Base-by-base conservation (phyloP, 1,140 invertebrate genomes). In the Octopus sinensis region DNA sequence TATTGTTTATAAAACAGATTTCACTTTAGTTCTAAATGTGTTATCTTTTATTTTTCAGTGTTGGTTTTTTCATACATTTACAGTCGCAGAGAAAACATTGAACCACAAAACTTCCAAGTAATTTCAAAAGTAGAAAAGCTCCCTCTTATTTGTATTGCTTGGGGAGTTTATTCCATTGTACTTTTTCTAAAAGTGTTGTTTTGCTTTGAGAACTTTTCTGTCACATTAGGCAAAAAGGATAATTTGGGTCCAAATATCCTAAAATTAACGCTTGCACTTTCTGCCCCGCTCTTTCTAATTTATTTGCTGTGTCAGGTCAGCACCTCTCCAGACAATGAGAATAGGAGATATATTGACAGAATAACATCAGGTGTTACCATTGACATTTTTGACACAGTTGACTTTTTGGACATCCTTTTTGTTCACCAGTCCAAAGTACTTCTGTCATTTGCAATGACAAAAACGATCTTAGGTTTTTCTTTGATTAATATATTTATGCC, bases 401-500 rank as follows among this genome's bases (percentile, higher is more conserved):
- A 91, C 73, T 90, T 91, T 71, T 84, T 92, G 13, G 88, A 91
- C 73, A 86, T 92, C 52, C 83, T 92, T n/a, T 89, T 91, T 81
- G 84, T 89, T 62, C 84, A 86, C 68, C 85, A 87, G 51, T 85
- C 87, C 17, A 81, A 85, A 43, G 81, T 88, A 77, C 83, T 89
- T 7, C 82, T 92, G n/a, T 86, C 90, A 30, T 89, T 84, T 54
- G 83, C 84, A 56, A 82, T 93, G 73, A 88, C 91, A 82, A 88
- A 91, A 75, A 84, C 89, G 9, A 91, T 93, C 54, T 84, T 94
- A 6, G 82, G 84, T n/a, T 88, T 93, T 5, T 88, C 92, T 56
- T 91, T 90, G n/a, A 84, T 93, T 52, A 93, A 93, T 85, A 91
- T 94, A 78, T 86, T 94, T 80, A 86, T 93, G 53, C 93, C 93